Base-by-base conservation (phyloP, 2,113 vertebrate species). In the Chloropsis hardwickii region DNA sequence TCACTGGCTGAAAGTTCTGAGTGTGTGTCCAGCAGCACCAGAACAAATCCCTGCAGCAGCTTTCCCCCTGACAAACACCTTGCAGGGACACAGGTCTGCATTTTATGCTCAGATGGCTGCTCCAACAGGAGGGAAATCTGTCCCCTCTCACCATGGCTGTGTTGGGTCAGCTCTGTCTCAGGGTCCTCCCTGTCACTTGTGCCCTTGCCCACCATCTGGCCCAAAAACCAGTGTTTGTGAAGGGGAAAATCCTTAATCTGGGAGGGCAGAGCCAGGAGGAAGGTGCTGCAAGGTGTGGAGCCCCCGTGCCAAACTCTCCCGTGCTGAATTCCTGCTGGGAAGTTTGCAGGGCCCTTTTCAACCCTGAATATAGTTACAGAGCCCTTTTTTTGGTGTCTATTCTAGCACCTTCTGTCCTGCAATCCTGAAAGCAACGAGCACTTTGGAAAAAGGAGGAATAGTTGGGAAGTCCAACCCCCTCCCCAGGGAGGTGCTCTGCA, bases 121-220 rank as follows among this genome's bases (percentile, higher is more conserved):
- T 86, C 61, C 58, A 60, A 28, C 11, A 31, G 51, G 61, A 51
- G 51, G 79, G 25, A 79, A 60, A 72, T 33, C 31, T 88, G 44
- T 16, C 17, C 13, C 35, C 16, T 72, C 74, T 76, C 10, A 0
- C 37, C 0, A 0, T 33, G 45, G 11, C 50, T 69, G 12, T 57
- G 12, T 45, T 48, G 20, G 25, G 14, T 14, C 54, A 60, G 28
- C 35, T 58, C 44, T 62, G 16, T 3, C 40, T 72, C 79, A 21
- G 53, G 13, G 15, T 31, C 33, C 76, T 44, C 42, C 25, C 25
- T 73, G 31, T 12, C 7, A 0, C 35, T 57, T 67, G 28, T 77
- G 28, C n/a, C 42, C 50, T 72, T 2, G 1, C 8, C 17, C 48
- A 8, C 51, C 15, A 8, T 14, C 40, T 86, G 71, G 11, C 48